phyloP scores from a whole-genome alignment of 2,888 invertebrate species.

The Pemphredon lugubris region DNA sequence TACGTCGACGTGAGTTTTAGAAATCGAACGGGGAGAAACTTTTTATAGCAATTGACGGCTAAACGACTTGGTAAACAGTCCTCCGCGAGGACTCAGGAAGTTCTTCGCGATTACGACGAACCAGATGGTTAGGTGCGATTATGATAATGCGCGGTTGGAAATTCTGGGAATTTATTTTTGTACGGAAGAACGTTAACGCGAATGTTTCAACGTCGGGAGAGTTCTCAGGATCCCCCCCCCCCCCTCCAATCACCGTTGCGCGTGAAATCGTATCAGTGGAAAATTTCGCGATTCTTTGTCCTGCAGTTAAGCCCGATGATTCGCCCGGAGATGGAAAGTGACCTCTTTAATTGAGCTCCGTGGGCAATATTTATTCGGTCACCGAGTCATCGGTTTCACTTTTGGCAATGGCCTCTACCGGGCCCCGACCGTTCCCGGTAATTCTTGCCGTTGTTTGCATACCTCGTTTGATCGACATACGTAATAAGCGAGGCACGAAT shows the following conservation, averaged over 20 bases:
- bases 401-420: slow-evolving; percentile 80
- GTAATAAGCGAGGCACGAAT: too few relatives aligned
- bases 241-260: background rate
- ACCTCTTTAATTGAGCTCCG: slow-evolving; percentile 66
- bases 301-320: slow-evolving; percentile 44
- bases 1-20: too few relatives aligned
- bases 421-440: slow-evolving; percentile 52
- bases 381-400: slow-evolving; percentile 76
- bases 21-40: too few relatives aligned
- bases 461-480: slow-evolving; percentile 37
- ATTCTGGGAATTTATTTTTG: background rate
- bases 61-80: too few relatives aligned
- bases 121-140: background rate
- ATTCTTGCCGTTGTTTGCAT: slow-evolving; percentile 56
- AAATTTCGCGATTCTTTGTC: slow-evolving; percentile 24
- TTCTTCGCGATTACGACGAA: too few relatives aligned
- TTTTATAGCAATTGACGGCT: too few relatives aligned
- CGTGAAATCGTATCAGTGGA: background rate
- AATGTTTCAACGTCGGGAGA: background rate
- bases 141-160: background rate
- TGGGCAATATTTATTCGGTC: slow-evolving; percentile 66
- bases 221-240: background rate
- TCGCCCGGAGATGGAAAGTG: slow-evolving; percentile 70
- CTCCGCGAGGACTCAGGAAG: too few relatives aligned
- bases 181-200: background rate